Evolutionary conservation across 2,113 vertebrate genomes (phyloP).

Genomic region (Cygnus buccinator): DNA sequence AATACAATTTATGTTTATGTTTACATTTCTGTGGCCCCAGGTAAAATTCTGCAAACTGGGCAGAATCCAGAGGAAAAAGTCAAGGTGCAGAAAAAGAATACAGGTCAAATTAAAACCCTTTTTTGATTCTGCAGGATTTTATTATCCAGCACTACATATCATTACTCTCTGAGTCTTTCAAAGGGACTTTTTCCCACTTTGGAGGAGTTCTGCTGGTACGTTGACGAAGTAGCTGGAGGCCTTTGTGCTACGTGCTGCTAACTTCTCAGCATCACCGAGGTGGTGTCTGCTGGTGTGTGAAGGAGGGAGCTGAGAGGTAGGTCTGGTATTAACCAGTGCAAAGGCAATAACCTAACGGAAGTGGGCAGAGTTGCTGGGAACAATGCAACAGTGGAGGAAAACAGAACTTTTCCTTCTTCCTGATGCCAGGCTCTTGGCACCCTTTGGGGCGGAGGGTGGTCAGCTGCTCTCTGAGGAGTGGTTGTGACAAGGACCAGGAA

Average conservation of each 20-base stretch:
- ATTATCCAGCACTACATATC: background rate
- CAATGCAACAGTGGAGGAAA: background rate
- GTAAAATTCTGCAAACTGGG: background rate
- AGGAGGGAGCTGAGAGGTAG: background rate
- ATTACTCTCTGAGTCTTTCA: background rate
- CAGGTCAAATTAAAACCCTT: no score
- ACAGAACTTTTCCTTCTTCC: no score
- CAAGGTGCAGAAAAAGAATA: background rate
- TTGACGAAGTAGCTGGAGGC: background rate
- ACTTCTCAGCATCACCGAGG: no score
- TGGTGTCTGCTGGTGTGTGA: background rate
- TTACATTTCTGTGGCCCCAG: no score
- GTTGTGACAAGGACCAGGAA: background rate
- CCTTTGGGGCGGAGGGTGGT: background rate
- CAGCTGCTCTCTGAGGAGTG: background rate
- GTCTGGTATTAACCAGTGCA: background rate
- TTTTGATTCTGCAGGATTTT: background rate
- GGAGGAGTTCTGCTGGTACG: background rate
- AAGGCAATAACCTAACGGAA: background rate
- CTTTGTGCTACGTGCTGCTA: background rate
- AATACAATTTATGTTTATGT: background rate
- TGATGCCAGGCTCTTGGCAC: background rate
- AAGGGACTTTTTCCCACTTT: background rate
- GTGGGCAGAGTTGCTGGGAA: background rate
- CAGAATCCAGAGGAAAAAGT: background rate